These are phyloP conservation scores for Drosophila biarmipes DNA, from an alignment of 1,140 invertebrate species.

Conservation along the genomic window DNA sequence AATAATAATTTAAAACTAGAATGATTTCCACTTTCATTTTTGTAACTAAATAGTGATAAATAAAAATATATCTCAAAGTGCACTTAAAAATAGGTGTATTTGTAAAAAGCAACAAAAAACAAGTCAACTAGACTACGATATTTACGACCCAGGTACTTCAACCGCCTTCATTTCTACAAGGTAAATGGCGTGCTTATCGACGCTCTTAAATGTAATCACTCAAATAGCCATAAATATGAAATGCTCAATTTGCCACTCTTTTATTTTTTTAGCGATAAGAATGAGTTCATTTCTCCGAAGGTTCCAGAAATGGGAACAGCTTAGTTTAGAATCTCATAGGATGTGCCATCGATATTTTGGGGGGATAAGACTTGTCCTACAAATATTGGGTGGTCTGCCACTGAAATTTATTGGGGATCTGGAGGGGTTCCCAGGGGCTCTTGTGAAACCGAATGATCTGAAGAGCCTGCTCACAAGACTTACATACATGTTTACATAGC, in stretches of 20 bases:
- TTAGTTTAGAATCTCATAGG: no score
- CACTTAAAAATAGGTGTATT: not conserved
- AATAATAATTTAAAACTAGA: no score
- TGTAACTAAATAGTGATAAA: no score
- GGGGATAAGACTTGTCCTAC: not conserved
- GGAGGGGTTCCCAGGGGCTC: not conserved
- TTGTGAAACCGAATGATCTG: not conserved
- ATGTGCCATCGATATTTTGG: not conserved
- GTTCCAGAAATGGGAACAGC: not conserved
- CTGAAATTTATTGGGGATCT: not conserved
- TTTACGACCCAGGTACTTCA: constrained; percentile 2
- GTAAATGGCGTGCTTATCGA: constrained; percentile 4
- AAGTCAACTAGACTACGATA: not conserved
- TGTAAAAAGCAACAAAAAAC: not conserved
- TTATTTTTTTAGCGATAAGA: constrained; percentile 8
- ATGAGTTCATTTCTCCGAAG: not conserved
- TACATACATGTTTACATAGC: constrained; percentile 21
- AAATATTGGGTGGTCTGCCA: not conserved
- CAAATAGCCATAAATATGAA: constrained; percentile 7
- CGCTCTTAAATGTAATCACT: constrained; percentile 1
- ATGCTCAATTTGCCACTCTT: constrained; percentile 14
- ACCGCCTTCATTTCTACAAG: not conserved
- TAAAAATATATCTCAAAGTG: not conserved
- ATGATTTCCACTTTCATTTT: no score
- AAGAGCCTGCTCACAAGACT: not conserved